Evolutionary conservation across 2,888 invertebrate species (phyloP).

Genomic region (Miltochrista miniata): DNA sequence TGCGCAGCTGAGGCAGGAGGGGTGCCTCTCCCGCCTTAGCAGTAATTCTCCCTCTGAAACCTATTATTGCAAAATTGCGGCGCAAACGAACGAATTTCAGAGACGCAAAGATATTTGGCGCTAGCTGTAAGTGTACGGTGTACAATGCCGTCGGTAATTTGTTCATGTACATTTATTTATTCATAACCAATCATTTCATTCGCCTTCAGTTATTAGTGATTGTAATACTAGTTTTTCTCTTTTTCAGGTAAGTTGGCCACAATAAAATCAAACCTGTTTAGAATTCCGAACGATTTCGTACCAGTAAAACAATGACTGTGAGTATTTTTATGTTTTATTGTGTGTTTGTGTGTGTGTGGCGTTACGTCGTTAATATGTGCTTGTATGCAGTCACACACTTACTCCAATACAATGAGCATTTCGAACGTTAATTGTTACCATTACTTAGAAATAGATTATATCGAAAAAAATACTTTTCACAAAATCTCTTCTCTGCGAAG

Average conservation of each 20-base stretch:
- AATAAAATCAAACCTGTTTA: conserved; percentile 58
- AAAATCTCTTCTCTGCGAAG: conserved; percentile 22
- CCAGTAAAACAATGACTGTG: conserved; percentile 48
- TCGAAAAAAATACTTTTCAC: conserved; percentile 17
- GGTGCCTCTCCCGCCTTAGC: no score
- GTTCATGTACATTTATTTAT: conserved; percentile 35
- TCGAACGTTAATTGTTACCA: conserved; percentile 31
- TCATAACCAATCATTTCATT: conserved; percentile 47
- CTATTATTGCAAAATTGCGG: no score
- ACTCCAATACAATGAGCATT: conserved; percentile 29
- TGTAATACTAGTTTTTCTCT: conserved; percentile 54
- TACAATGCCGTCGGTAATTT: conserved; percentile 20
- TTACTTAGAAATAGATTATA: conserved; percentile 41
- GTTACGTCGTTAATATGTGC: conserved; percentile 8
- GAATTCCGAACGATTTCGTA: conserved; percentile 44
- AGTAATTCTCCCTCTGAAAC: no score
- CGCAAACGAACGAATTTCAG: no score
- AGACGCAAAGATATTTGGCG: no score
- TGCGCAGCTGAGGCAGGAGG: no score
- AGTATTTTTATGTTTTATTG: conserved; percentile 32
- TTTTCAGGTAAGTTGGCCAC: conserved; percentile 72
- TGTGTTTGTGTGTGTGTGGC: conserved; percentile 9
- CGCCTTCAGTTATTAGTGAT: conserved; percentile 49
- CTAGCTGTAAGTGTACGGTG: conserved; percentile 20
- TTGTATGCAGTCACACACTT: conserved; percentile 5